Conservation (phyloP, 2,113 vertebrate species). For the Lepus europaeus region DNA sequence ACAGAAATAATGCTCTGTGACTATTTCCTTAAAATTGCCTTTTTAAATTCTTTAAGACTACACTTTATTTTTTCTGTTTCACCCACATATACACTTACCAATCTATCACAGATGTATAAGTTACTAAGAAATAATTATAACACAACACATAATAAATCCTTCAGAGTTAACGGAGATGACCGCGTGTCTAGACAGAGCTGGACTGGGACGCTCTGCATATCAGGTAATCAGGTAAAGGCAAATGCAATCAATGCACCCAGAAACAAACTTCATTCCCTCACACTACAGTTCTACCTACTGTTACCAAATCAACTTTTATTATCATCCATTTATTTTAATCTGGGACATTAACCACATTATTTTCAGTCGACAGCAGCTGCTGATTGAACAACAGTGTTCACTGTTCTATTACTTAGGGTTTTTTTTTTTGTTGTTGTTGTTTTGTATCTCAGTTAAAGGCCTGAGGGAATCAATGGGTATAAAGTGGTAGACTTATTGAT, state of each 20-base stretch:
- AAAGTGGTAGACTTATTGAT: slow-evolving; percentile 88
- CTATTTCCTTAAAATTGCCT: slow-evolving; percentile 43
- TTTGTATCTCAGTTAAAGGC: slow-evolving; percentile 84
- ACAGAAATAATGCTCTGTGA: slow-evolving; percentile 26
- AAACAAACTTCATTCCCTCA: slow-evolving; percentile 56
- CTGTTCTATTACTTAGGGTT: slow-evolving; percentile 82
- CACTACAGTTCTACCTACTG: slow-evolving; percentile 40
- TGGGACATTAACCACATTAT: slow-evolving; percentile 79
- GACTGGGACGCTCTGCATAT: background rate
- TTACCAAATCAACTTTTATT: slow-evolving; percentile 76
- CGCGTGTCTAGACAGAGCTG: background rate
- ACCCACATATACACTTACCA: background rate
- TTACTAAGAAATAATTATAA: background rate
- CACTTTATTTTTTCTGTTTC: background rate
- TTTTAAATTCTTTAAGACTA: slow-evolving; percentile 41
- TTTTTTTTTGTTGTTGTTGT: background rate
- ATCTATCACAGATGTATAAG: background rate
- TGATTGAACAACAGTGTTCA: slow-evolving; percentile 84
- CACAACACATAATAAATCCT: background rate
- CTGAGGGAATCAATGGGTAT: slow-evolving; percentile 86
- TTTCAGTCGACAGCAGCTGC: slow-evolving; percentile 80
- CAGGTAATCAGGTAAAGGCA: background rate
- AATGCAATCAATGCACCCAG: background rate
- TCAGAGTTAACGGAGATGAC: background rate
- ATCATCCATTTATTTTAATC: slow-evolving; percentile 81